Evolutionary conservation across 1,140 invertebrate genomes (phyloP).

Genomic region (Colletes latitarsis): DNA sequence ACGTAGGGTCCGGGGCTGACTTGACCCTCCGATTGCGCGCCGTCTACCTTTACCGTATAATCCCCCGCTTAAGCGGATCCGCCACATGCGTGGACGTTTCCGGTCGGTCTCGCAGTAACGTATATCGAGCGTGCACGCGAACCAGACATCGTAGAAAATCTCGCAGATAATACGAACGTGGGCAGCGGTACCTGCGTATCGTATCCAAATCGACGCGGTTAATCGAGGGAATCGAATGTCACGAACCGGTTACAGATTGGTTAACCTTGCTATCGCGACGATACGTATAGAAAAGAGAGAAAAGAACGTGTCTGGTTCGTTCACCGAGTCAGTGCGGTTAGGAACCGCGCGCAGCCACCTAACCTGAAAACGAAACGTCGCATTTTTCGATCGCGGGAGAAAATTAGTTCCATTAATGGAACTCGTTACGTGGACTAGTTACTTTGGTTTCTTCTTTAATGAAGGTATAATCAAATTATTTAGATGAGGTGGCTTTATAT

Average conservation of each 20-base stretch:
- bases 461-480: no score
- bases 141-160: not conserved
- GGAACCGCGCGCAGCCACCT: not conserved
- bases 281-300: not conserved
- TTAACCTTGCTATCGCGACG: constrained; percentile 43
- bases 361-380: not conserved
- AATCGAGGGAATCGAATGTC: constrained; percentile 56
- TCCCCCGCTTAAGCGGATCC: constrained; percentile 38
- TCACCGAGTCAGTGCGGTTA: constrained; percentile 24
- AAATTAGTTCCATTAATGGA: not conserved
- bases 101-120: constrained; percentile 16
- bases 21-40: constrained; percentile 25
- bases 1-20: constrained; percentile 6
- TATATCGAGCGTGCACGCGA: constrained; percentile 28
- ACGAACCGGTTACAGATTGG: constrained; percentile 46
- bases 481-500: no score
- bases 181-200: not conserved
- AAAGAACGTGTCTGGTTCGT: constrained; percentile 19
- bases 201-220: constrained; percentile 41
- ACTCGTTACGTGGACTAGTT: not conserved
- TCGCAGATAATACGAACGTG: constrained; percentile 1
- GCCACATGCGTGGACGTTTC: constrained; percentile 27
- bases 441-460: no score
- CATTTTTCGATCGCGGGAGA: not conserved
- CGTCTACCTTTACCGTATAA: constrained; percentile 36